Evolutionary conservation across 1,140 invertebrate genomes (phyloP), one percentile per base, ranked within the genome.

Genomic region (Ridgeia piscesae): DNA sequence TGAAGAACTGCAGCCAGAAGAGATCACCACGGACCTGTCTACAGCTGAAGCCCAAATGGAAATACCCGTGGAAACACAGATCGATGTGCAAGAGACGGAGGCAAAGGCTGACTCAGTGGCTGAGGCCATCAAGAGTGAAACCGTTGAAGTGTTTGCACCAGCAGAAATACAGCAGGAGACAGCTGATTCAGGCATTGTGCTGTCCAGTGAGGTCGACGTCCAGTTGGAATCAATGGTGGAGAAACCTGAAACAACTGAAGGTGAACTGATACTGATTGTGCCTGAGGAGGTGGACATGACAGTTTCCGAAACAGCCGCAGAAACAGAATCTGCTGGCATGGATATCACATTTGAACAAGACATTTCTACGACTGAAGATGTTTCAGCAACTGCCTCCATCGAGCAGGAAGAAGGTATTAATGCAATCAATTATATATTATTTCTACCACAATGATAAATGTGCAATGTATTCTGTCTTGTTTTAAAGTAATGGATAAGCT

Each of bases 341-440:
- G 58, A 77, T 77, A 77, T 77, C 58, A 77, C 58, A 77, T 77
- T 77, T 77, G 58, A 77, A 21, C 58, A 77, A 77, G 58, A 77
- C 27, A 77, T 50, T 50, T 50, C 58, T 77, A 77, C 14, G 58
- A 77, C 58, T 2, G 58, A 77, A 31, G 58, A 77, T 77, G 58
- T 31, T 77, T 77, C 58, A 77, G 58, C 17, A 21, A 77, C 58
- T 27, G 58, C 58, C 58, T 77, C 58, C 58, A 77, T 77, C 27
- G 8, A 77, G 17, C 58, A 77, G 27, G 58, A 77, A 77, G 58
- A 77, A 77, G 58, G 58, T 77, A 77, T 77, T 77, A 21, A 77
- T 77, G 4, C 27, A 9, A 77, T 77, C 58, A 77, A 6, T 77
- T 77, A 21, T 77, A 27, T 21, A 27, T 77, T 77, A 6, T 77